Evolutionary conservation across 2,113 vertebrate species (phyloP).

Genomic region (Nycticebus coucang): DNA sequence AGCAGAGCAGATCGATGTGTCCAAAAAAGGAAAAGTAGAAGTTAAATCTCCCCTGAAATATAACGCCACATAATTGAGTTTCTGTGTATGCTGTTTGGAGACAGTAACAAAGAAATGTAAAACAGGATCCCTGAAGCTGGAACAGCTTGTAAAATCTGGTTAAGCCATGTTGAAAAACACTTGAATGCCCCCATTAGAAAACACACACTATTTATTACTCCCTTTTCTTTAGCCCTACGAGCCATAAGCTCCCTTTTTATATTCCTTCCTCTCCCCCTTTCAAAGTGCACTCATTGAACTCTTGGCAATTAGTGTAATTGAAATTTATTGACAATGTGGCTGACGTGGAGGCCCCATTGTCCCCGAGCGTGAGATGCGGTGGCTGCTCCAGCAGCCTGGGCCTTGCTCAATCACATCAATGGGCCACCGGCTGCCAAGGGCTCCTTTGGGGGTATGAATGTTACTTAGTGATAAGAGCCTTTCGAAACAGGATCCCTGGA

Average conservation of each 20-base stretch:
- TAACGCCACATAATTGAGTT: slow-evolving; percentile 85
- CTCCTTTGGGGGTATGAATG: slow-evolving; percentile 95
- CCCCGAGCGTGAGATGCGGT: slow-evolving; percentile 89
- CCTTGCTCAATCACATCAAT: slow-evolving; percentile 95
- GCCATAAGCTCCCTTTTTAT: slow-evolving; percentile 79
- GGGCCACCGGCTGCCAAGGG: slow-evolving; percentile 94
- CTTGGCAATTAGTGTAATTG: slow-evolving; percentile 98
- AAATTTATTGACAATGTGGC: slow-evolving; percentile 97
- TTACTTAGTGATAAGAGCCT: slow-evolving; percentile 97
- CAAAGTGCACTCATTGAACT: slow-evolving; percentile 93
- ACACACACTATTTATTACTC: slow-evolving; percentile 87
- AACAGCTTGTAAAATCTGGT: slow-evolving; percentile 90
- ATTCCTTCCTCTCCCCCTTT: slow-evolving; percentile 83
- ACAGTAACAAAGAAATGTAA: slow-evolving; percentile 89
- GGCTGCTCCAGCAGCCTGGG: slow-evolving; percentile 89
- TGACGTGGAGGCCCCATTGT: slow-evolving; percentile 91
- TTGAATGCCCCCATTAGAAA: slow-evolving; percentile 89
- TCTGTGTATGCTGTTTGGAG: slow-evolving; percentile 86
- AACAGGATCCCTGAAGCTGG: slow-evolving; percentile 86
- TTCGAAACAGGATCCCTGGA: slow-evolving; percentile 92
- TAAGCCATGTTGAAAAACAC: slow-evolving; percentile 88
- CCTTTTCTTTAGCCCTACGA: slow-evolving; percentile 85
- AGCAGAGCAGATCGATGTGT: background rate
- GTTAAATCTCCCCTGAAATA: slow-evolving; percentile 84
- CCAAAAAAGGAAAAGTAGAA: slow-evolving; percentile 74